Evolutionary conservation across 2,113 vertebrate genomes (phyloP).

Genomic region (Trematocara zebra): DNA sequence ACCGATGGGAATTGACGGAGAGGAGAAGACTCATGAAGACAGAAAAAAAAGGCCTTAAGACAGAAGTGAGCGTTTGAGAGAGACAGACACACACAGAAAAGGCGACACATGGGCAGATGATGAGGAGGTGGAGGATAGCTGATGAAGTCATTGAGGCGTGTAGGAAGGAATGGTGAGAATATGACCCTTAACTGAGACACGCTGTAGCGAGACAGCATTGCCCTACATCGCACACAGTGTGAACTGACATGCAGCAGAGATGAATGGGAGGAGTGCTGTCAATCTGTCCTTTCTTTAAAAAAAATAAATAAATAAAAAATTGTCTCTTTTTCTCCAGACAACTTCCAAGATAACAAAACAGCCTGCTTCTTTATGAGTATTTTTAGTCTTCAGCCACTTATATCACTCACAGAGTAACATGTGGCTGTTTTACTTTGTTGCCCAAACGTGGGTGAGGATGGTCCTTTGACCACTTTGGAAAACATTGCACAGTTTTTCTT

Average conservation of each 20-base stretch:
- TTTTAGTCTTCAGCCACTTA: background rate
- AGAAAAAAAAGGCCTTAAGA: background rate
- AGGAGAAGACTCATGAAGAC: background rate
- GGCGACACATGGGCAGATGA: slow-evolving; percentile 39
- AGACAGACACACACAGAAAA: slow-evolving; percentile 1
- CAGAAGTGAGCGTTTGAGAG: background rate
- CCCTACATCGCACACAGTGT: slow-evolving; percentile 6
- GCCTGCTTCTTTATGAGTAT: background rate
- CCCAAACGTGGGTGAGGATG: background rate
- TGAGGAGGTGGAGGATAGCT: slow-evolving; percentile 51
- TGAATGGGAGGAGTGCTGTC: background rate
- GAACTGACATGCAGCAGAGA: slow-evolving; percentile 7
- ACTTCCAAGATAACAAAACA: background rate
- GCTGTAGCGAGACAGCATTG: slow-evolving; percentile 31
- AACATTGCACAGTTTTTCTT: background rate
- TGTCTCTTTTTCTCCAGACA: background rate
- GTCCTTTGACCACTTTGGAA: background rate
- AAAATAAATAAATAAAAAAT: background rate
- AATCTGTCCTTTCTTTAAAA: background rate
- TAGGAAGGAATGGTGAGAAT: slow-evolving; percentile 48
- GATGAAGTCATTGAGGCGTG: slow-evolving; percentile 52
- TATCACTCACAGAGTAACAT: background rate
- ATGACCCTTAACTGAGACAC: slow-evolving; percentile 49
- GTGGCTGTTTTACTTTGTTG: background rate
- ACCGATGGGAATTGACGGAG: background rate